These are phyloP conservation scores for Atlantisia rogersi DNA, from an alignment of 2,113 vertebrate genomes.

Conservation along the genomic window DNA sequence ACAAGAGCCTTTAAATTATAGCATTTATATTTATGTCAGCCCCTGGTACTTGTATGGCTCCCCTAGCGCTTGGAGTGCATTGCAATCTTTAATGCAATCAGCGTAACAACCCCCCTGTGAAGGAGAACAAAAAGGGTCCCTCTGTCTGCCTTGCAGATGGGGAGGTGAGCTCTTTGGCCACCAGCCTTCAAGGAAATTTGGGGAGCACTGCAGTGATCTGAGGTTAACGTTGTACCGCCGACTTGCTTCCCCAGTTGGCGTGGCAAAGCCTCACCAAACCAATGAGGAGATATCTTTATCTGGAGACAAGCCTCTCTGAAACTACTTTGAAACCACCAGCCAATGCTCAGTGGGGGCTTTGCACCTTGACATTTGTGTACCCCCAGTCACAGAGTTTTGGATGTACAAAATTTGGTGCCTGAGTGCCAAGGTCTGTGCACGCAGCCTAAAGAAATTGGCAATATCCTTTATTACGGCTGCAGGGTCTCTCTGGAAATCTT, in stretches of 20 bases:
- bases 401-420: not conserved
- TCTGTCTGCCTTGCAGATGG: not conserved
- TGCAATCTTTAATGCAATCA: not conserved
- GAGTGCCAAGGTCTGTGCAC: not conserved
- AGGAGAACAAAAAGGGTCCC: not conserved
- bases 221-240: not conserved
- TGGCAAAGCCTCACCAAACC: not conserved
- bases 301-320: not conserved
- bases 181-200: not conserved
- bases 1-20: slow-evolving; percentile 44
- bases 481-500: slow-evolving; percentile 25
- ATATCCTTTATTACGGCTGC: not conserved
- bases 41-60: not conserved
- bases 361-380: not conserved
- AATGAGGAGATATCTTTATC: not conserved
- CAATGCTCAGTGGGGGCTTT: not conserved
- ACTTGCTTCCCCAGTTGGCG: not conserved
- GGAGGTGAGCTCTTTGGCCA: not conserved
- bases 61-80: not conserved
- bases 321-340: not conserved
- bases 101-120: not conserved
- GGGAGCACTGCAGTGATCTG: not conserved
- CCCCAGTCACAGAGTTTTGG: not conserved
- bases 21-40: slow-evolving; percentile 17
- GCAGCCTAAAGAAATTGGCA: not conserved